Percentiles rank a stretch among this genome's conserved stretches.
Conservation (phyloP, 2,888 invertebrate species). For the Drosophila mettleri region DNA sequence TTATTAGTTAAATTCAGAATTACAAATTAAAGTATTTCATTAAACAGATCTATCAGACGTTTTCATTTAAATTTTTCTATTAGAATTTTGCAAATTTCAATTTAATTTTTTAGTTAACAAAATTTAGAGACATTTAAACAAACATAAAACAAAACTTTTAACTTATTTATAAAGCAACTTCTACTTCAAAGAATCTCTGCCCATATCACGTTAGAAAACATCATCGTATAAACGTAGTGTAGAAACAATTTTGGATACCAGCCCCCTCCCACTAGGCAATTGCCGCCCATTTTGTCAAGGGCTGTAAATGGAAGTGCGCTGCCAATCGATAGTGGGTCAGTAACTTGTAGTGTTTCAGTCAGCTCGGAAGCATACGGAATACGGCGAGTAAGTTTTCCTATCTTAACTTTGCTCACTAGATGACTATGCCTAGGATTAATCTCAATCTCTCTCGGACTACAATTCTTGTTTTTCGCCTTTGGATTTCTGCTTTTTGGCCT, state of each 20-base stretch:
- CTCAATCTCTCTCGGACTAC: conserved; percentile 14
- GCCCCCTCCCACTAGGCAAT: neutral
- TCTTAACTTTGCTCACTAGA: conserved; percentile 23
- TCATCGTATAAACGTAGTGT: conserved; percentile 27
- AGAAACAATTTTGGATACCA: conserved; percentile 1
- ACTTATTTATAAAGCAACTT: conserved; percentile 2
- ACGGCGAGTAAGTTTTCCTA: conserved; percentile 29
- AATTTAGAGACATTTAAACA: neutral
- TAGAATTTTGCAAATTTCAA: neutral
- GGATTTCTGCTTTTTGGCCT: conserved; percentile 15
- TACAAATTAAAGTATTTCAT: no score
- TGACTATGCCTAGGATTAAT: conserved; percentile 8
- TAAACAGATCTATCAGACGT: no score
- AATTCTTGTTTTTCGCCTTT: conserved; percentile 59
- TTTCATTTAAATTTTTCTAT: no score
- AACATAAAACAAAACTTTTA: neutral
- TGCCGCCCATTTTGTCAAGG: conserved; percentile 1
- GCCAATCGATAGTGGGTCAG: conserved; percentile 33
- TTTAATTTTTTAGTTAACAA: neutral
- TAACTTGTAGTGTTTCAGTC: conserved; percentile 32
- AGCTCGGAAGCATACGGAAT: conserved; percentile 32
- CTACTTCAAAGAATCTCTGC: neutral
- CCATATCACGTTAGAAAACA: conserved; percentile 17
- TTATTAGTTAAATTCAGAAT: no score
- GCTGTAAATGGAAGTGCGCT: neutral